Evolutionary conservation across 2,113 vertebrate species (phyloP), one percentile per base, ranked within the genome.

Genomic region (Peromyscus californicus): DNA sequence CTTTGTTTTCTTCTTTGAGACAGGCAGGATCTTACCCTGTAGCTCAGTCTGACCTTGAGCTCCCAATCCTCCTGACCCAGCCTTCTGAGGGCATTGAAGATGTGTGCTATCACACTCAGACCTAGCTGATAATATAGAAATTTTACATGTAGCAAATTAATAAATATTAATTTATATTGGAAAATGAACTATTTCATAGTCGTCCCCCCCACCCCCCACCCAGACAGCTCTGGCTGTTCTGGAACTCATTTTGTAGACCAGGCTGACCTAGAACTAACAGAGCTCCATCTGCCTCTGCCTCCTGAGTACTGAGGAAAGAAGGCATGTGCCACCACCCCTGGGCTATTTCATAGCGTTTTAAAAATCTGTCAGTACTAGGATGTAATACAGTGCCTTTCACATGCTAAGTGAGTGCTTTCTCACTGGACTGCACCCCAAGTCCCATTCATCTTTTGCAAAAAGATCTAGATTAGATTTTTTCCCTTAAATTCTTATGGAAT

Each of bases 91-190:
- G 2, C 57, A n/a, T 7, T 80, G 33, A 13, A 80, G 22, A 11
- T 8, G 5, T 78, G 31, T 29, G 17, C 3, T 5, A 57, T 51
- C 24, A 42, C 15, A 31, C 36, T 36, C 10, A 63, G 42, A 22
- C 57, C 42, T 78, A n/a, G 36, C 26, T 80, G 7, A 69, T 85
- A 93, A 45, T 67, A 88, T 42, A 75, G 0, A 96, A 51, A 39
- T 82, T 24, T 75, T 96, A 57, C 8, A 94, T 78, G 92, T 85
- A 74, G 42, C 19, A 90, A 91, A 70, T 78, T 84, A 92, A 39
- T 83, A 80, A 93, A 89, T 78, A 79, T 54, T 61, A 93, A 91
- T 90, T 90, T 61, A 93, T 67, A 82, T 39, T 95, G 22, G 22
- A 91, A 96, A 89, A 57, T 69, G 11, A 96, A 89, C 76, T 42